Evolutionary conservation across 2,797 vertebrate genomes (phyloP).

Genomic region (Leptodactylus fallax): DNA sequence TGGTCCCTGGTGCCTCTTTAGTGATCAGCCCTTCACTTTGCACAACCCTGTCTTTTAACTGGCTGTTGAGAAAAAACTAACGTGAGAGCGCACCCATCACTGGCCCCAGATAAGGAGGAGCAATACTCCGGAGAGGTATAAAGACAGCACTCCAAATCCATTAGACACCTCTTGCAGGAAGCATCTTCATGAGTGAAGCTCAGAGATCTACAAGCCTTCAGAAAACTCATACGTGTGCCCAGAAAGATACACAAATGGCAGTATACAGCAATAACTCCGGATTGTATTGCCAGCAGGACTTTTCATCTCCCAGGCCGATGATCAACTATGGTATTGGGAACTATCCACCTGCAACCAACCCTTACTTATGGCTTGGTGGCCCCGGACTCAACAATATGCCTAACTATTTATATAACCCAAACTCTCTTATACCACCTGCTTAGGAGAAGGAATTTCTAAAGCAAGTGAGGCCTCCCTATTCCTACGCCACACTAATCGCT

Average conservation of each 20-base stretch:
- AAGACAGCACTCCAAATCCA: background rate
- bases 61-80: conserved; percentile 7
- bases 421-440: conserved; percentile 80
- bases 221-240: conserved; percentile 77
- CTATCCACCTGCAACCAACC: conserved; percentile 83
- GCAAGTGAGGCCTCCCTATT: conserved; percentile 93
- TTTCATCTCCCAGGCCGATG: conserved; percentile 73
- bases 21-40: background rate
- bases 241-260: conserved; percentile 86
- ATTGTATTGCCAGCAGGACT: conserved; percentile 78
- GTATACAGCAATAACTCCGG: conserved; percentile 91
- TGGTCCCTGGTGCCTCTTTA: conserved; percentile 41
- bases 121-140: conserved; percentile 26
- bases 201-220: conserved; percentile 76
- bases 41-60: background rate
- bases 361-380: conserved; percentile 89
- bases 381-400: conserved; percentile 81
- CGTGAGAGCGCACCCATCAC: background rate
- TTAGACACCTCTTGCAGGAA: background rate
- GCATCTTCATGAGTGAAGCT: conserved; percentile 58
- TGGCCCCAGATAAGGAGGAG: background rate
- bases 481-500: conserved; percentile 96
- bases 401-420: conserved; percentile 81
- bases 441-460: conserved; percentile 90
- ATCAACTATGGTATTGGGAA: conserved; percentile 84